A percentile compares a stretch with the other conserved stretches of the same genome.
phyloP scores from a whole-genome alignment of 2,797 vertebrate species.

The Sardinella longiceps region DNA sequence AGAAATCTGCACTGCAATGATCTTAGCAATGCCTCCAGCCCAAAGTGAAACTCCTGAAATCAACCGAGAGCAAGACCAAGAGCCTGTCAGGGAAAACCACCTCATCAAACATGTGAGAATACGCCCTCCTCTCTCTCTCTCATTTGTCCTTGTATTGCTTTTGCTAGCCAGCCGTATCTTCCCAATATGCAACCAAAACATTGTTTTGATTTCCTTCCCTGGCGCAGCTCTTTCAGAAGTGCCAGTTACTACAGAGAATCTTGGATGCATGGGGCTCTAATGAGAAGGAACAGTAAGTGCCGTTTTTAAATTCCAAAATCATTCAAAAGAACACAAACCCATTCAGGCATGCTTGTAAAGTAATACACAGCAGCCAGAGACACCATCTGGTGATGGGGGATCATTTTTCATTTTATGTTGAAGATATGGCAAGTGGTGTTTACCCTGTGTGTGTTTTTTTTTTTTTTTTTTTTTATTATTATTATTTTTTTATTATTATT shows the following conservation, averaged over 20 bases:
- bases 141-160: background rate
- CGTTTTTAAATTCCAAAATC: background rate
- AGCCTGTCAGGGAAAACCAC: slow-evolving; percentile 81
- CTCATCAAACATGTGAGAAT: slow-evolving; percentile 91
- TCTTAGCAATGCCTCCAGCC: slow-evolving; percentile 90
- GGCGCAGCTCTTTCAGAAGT: slow-evolving; percentile 93
- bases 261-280: slow-evolving; percentile 95
- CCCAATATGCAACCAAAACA: background rate
- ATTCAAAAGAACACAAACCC: too few relatives aligned
- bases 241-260: slow-evolving; percentile 95
- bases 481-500: too few relatives aligned
- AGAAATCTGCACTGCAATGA: slow-evolving; percentile 96
- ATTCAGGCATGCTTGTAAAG: too few relatives aligned
- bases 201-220: slow-evolving; percentile 29
- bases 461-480: too few relatives aligned
- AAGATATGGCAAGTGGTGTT: background rate
- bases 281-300: slow-evolving; percentile 96
- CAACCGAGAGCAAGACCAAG: slow-evolving; percentile 81
- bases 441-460: too few relatives aligned
- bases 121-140: too few relatives aligned
- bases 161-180: background rate
- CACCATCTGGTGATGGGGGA: too few relatives aligned
- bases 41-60: slow-evolving; percentile 77
- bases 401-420: slow-evolving; percentile 26
- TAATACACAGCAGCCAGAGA: too few relatives aligned